phyloP scores from a whole-genome alignment of 2,113 vertebrate species.

The Cardinalis cardinalis region DNA sequence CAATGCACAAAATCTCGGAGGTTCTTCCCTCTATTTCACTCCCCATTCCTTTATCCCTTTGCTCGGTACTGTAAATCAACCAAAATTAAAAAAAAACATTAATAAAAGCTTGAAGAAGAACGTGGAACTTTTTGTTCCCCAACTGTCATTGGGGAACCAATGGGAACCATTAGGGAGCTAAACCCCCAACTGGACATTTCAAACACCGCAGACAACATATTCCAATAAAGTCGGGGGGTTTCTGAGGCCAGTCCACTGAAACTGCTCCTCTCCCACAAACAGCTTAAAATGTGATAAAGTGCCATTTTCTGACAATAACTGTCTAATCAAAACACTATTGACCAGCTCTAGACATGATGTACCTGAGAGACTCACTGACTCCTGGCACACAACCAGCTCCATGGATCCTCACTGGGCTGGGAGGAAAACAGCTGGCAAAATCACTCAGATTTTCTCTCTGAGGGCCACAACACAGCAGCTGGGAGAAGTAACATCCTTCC shows the following conservation, averaged over 20 bases:
- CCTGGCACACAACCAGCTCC: not conserved
- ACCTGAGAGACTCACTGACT: not conserved
- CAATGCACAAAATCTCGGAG: not conserved
- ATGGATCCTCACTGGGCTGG: fast-evolving
- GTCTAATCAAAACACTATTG: not conserved
- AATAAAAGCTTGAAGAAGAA: not conserved
- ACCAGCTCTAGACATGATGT: not conserved
- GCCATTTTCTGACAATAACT: not conserved
- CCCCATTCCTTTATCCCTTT: not conserved
- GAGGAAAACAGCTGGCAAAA: not conserved
- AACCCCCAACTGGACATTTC: not conserved
- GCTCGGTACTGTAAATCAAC: not conserved
- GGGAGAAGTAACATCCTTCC: not conserved
- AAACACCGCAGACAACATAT: not conserved
- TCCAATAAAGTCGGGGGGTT: not conserved
- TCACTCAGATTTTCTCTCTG: not conserved
- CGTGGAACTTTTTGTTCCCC: not conserved
- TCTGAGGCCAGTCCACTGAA: not conserved
- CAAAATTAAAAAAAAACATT: slow-evolving; percentile 5
- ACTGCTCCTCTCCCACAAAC: fast-evolving
- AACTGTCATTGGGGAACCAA: not conserved
- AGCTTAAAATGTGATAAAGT: not conserved
- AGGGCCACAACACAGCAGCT: not conserved
- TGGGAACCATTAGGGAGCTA: not conserved
- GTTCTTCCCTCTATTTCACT: not conserved